Percentiles rank a stretch among this genome's conserved stretches.
Evolutionary conservation across 37 sponge, comb jelly and placozoan species (phyloP).

Genomic region (Diacarnus erythraeanus): DNA sequence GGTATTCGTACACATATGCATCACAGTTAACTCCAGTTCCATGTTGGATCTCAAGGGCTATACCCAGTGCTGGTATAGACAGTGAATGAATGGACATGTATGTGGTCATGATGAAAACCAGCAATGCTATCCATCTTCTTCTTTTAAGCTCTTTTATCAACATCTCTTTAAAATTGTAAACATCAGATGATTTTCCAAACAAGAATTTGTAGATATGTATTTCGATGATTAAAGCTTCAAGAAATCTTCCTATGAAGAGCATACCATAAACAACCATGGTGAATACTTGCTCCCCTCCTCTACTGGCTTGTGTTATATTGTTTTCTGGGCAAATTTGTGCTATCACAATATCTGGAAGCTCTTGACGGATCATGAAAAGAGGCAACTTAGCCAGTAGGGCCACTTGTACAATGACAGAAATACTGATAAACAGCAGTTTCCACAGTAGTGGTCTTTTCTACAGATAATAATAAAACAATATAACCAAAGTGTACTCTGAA

Average conservation of each 20-base stretch:
- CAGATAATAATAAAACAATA: no score
- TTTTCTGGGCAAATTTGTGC: neutral
- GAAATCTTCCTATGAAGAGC: neutral
- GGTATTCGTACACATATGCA: neutral
- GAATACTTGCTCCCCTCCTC: neutral
- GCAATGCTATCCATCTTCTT: neutral
- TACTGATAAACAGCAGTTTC: neutral
- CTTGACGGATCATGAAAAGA: no score
- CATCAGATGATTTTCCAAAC: neutral
- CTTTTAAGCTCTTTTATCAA: neutral
- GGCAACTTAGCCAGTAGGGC: neutral
- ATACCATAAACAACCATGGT: neutral
- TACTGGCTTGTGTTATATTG: neutral
- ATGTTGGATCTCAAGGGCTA: neutral
- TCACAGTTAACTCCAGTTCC: neutral
- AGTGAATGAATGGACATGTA: neutral
- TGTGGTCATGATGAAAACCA: neutral
- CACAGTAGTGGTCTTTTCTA: no score
- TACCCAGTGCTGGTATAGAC: neutral
- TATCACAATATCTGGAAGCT: neutral
- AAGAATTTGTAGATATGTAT: constrained; percentile 8
- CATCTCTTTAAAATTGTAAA: neutral
- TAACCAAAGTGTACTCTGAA: no score
- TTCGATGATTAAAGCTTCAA: neutral
- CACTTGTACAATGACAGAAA: neutral